phyloP scores from a whole-genome alignment of 1,140 invertebrate species.

The Drosophila kohkoa region DNA sequence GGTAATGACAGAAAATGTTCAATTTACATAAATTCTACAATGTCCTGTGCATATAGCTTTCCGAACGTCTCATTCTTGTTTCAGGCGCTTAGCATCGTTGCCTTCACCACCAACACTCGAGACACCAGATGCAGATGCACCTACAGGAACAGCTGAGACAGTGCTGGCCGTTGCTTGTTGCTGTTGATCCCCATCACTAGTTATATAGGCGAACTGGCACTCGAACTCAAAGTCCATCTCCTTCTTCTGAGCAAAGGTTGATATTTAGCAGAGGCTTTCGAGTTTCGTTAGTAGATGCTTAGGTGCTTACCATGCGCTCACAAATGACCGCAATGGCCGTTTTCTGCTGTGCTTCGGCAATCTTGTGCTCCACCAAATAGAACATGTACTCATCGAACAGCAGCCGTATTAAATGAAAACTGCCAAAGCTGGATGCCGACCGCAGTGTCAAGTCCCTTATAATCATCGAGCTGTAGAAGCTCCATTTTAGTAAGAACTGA shows the following conservation, averaged over 20 bases:
- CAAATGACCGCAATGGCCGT: constrained; percentile 97
- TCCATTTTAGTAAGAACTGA: constrained; percentile 99
- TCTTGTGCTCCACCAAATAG: constrained; percentile 98
- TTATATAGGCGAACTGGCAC: constrained; percentile 81
- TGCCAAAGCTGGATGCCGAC: constrained; percentile 99
- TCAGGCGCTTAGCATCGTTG: constrained; percentile 75
- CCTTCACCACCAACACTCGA: constrained; percentile 29
- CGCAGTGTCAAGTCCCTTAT: constrained; percentile 97
- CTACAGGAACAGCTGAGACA: constrained; percentile 14
- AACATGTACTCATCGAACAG: constrained; percentile 99
- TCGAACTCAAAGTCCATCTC: constrained; percentile 83
- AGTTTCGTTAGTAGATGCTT: background rate
- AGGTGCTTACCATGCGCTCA: constrained; percentile 74
- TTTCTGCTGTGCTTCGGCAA: constrained; percentile 94
- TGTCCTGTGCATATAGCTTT: constrained; percentile 17
- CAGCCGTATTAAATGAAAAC: constrained; percentile 98
- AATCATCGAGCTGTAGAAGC: constrained; percentile 99
- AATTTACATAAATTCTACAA: constrained; percentile 49
- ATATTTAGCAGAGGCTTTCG: constrained; percentile 18
- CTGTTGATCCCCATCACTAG: constrained; percentile 68
- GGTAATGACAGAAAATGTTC: constrained; percentile 21
- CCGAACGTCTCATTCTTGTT: constrained; percentile 74
- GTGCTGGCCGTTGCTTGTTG: constrained; percentile 57
- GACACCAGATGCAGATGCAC: background rate
- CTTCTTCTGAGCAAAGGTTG: constrained; percentile 67